A percentile compares a stretch with the other conserved stretches of the same genome.
phyloP scores from a whole-genome alignment of 2,797 vertebrate genomes.

The Sebastes matsubarae region DNA sequence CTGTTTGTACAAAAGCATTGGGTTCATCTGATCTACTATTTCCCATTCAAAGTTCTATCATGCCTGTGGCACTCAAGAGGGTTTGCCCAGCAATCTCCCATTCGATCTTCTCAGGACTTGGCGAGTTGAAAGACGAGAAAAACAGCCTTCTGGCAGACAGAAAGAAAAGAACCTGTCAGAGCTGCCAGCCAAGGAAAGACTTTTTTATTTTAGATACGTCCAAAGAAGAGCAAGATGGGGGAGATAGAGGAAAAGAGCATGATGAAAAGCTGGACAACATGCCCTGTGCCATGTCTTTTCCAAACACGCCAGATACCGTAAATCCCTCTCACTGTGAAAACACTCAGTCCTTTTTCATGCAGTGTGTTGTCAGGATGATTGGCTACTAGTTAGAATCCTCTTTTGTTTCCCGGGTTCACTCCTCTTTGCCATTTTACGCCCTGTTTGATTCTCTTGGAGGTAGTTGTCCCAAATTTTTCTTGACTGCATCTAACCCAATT shows the following conservation, averaged over 20 bases:
- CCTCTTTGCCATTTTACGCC: background rate
- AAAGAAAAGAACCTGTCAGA: slow-evolving; percentile 43
- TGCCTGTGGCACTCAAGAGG: slow-evolving; percentile 14
- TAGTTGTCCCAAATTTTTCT: background rate
- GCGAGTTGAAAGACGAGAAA: slow-evolving; percentile 42
- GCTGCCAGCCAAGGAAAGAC: slow-evolving; percentile 19
- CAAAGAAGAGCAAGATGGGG: slow-evolving; percentile 17
- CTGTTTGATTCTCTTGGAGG: background rate
- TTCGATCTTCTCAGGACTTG: slow-evolving; percentile 31
- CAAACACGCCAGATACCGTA: background rate
- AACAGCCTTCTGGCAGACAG: slow-evolving; percentile 5
- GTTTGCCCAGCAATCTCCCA: slow-evolving; percentile 33
- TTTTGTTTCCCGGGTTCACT: background rate
- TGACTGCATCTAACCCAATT: slow-evolving; percentile 1
- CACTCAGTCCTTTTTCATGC: background rate
- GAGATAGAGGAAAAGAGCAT: background rate
- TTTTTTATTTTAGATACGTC: slow-evolving; percentile 21
- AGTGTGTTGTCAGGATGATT: background rate
- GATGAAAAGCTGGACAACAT: slow-evolving; percentile 30
- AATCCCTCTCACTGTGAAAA: slow-evolving; percentile 12
- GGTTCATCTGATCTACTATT: slow-evolving; percentile 30
- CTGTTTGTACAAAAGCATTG: slow-evolving; percentile 27
- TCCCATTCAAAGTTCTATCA: slow-evolving; percentile 26
- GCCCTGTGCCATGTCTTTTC: background rate
- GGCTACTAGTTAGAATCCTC: background rate